These are phyloP conservation scores for Drosophila biarmipes DNA, from an alignment of 1,140 invertebrate genomes.

Conservation along the genomic window DNA sequence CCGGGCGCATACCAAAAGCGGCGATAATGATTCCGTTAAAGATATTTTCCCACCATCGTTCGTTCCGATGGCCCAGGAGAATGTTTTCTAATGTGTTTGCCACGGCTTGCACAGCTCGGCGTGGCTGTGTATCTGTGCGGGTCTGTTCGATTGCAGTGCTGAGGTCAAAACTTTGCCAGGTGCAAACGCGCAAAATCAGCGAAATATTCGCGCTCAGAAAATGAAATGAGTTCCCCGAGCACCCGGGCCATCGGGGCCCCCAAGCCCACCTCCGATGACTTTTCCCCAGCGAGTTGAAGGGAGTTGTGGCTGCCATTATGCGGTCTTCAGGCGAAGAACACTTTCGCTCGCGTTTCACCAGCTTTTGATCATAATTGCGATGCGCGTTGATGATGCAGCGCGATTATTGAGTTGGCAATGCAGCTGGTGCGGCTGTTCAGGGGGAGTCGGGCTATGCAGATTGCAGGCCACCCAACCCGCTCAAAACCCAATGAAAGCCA, in stretches of 20 bases:
- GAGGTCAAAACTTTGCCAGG: conserved; percentile 57
- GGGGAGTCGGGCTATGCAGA: conserved; percentile 8
- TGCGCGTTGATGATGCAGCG: conserved; percentile 38
- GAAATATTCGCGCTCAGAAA: conserved; percentile 57
- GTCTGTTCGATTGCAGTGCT: conserved; percentile 15
- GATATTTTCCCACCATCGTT: conserved; percentile 49
- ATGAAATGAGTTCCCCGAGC: conserved; percentile 48
- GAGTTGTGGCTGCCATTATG: conserved; percentile 40
- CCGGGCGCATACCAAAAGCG: conserved; percentile 46
- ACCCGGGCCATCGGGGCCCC: neutral
- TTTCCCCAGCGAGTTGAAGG: conserved; percentile 26
- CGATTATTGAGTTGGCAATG: conserved; percentile 31
- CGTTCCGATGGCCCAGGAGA: conserved; percentile 15
- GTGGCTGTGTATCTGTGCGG: conserved; percentile 3
- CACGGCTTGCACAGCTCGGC: neutral
- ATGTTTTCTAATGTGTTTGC: conserved; percentile 43
- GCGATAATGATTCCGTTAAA: conserved; percentile 63
- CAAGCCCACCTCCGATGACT: neutral
- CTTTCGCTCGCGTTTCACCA: conserved; percentile 28
- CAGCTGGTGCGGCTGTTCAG: neutral
- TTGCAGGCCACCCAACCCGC: conserved; percentile 1
- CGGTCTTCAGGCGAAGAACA: conserved; percentile 54
- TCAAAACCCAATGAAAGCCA: neutral
- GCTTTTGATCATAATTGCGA: conserved; percentile 47
- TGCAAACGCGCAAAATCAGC: conserved; percentile 64